Evolutionary conservation across 2,113 vertebrate species (phyloP).

Genomic region (Oncorhynchus nerka): DNA sequence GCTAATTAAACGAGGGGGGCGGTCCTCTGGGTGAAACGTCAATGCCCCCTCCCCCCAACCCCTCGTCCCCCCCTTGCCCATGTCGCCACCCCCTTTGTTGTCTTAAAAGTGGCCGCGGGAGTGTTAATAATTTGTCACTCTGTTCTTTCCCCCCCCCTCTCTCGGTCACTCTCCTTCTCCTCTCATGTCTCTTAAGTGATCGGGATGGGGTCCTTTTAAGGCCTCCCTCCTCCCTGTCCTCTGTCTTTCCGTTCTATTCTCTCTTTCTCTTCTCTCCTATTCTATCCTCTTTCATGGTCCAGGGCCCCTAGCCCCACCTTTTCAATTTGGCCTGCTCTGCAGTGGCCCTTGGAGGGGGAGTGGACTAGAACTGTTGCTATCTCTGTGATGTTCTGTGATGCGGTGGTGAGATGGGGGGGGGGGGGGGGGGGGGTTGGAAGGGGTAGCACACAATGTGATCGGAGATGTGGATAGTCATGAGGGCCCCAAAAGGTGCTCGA

Average conservation of each 20-base stretch:
- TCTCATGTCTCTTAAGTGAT: constrained; percentile 70
- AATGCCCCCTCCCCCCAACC: constrained; percentile 57
- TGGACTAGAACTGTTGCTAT: constrained; percentile 75
- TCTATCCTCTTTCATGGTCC: constrained; percentile 75
- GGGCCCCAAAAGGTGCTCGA: background rate
- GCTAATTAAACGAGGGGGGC: constrained; percentile 76
- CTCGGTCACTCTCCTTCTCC: constrained; percentile 13
- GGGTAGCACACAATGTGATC: constrained; percentile 1
- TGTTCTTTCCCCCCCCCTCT: constrained; percentile 34
- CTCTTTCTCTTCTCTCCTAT: constrained; percentile 30
- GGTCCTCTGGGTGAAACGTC: constrained; percentile 68
- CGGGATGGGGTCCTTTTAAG: constrained; percentile 61
- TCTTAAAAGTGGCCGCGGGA: constrained; percentile 77
- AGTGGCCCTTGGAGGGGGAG: constrained; percentile 62
- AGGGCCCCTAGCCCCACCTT: constrained; percentile 62
- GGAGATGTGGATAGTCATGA: background rate
- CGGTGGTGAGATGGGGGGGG: background rate
- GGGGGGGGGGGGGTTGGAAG: background rate
- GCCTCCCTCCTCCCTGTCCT: constrained; percentile 43
- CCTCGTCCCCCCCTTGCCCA: constrained; percentile 35
- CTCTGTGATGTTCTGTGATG: constrained; percentile 58
- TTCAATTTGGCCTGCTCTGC: constrained; percentile 69
- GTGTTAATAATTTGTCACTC: constrained; percentile 79
- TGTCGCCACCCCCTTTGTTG: constrained; percentile 54
- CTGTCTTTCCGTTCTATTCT: constrained; percentile 2